Conservation (phyloP, 2,888 invertebrate genomes). For the Tiphia femorata region DNA sequence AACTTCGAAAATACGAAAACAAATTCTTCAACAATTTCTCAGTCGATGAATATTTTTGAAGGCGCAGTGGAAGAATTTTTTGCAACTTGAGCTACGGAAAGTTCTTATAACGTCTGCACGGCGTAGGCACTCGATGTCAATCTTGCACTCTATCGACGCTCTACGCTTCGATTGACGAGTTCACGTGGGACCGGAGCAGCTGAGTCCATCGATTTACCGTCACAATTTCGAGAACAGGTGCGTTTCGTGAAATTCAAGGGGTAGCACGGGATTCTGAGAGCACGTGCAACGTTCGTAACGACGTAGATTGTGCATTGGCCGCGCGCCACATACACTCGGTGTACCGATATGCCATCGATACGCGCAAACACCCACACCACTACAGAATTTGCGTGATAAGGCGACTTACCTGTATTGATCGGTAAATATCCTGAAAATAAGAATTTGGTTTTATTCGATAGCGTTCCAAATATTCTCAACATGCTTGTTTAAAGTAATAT, state of each 20-base stretch:
- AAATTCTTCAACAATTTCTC: no score
- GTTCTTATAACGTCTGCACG: neutral
- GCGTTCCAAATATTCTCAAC: slow-evolving; percentile 48
- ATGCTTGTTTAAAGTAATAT: slow-evolving; percentile 54
- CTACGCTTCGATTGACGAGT: neutral
- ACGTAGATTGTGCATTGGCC: no score
- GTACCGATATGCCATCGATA: no score
- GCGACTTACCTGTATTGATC: slow-evolving; percentile 66
- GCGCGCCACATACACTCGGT: no score
- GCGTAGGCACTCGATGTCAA: no score
- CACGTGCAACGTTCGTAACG: no score
- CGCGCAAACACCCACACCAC: no score
- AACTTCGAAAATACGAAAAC: no score
- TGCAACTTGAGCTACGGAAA: slow-evolving; percentile 8
- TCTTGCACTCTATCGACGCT: neutral
- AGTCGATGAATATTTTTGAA: no score
- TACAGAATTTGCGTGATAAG: slow-evolving; percentile 49
- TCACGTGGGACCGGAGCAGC: neutral
- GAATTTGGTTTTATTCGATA: slow-evolving; percentile 60
- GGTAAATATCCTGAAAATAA: slow-evolving; percentile 67
- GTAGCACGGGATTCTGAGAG: no score
- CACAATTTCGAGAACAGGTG: neutral
- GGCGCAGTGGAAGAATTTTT: no score
- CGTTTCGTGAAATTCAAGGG: no score
- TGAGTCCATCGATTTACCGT: slow-evolving; percentile 1